Evolutionary conservation across 2,888 invertebrate genomes (phyloP), one percentile per base, ranked within the genome.

Genomic region (Sesamia inferens): DNA sequence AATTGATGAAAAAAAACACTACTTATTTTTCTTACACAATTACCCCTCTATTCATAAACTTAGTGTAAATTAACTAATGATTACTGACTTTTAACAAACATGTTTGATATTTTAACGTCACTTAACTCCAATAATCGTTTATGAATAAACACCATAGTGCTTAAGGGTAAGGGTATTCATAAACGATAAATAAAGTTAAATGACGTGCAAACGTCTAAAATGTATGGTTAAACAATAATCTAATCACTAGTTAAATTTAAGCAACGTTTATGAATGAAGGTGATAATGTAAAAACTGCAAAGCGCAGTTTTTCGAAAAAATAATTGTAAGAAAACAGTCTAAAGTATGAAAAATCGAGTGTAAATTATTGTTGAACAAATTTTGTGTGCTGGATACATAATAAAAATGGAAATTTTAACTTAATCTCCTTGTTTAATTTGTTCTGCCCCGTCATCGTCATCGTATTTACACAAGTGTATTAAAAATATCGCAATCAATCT

Each of bases 331-430:
- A 51, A 78, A 71, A 70, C 61, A 5, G 62, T 64, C 16, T 75
- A 65, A 72, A 71, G 5, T 79, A 71, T 62, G 16, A 55, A 74
- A 71, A 63, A 74, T 64, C 73, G 69, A 81, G 57, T 86, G 76
- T 85, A 85, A 83, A 83, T 82, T 84, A 79, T 71, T 87, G 71
- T 81, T 68, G 73, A 74, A 81, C 79, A 82, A 44, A 69, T 80
- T 87, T 85, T 88, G 91, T 91, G 91, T 90, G 90, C 88, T 88
- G 88, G 85, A 87, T 85, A 89, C 83, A 86, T 82, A 88, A 85
- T 86, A 89, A 89, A 89, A 83, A 74, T 82, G 68, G 65, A 85
- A 84, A 77, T 79, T 87, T 82, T 84, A 84, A 76, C 80, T 77
- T 69, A 71, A 47, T 13, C 57, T 42, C 10, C 14, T 68, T 71